Base-by-base conservation (phyloP, 2,797 vertebrate species). In the Sitta carolinensis region DNA sequence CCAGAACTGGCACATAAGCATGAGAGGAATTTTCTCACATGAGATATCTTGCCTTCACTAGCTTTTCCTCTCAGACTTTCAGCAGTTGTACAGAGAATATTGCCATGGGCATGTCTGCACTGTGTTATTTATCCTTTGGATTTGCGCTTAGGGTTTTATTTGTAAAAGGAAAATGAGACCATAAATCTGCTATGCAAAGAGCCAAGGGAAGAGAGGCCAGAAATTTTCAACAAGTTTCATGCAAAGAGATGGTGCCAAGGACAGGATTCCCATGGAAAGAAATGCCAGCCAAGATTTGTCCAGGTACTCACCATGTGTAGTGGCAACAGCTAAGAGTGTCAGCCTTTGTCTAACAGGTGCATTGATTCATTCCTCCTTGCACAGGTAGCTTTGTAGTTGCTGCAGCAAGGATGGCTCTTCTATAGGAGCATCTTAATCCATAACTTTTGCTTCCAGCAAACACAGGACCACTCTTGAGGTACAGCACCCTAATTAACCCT, bases 121-220 rank as follows among this genome's bases (percentile, higher is more conserved):
- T 77, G 40, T 1, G 20, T 89, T 95, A 93, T 89, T 95, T 92
- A 89, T 91, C 68, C 87, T 93, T 87, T 50, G 89, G 87, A 92
- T 95, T 93, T 92, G 89, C 51, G 40, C 81, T 93, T 78, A 25
- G 54, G 51, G n/a, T 83, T 95, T 96, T 95, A 83, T 95, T 94
- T 94, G 84, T 89, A 80, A 87, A 95, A 93, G 51, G 51, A 75
- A 92, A 95, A 88, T 73, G 50, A 82, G 81, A 77, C 64, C 51
- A 75, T 94, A 95, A 96, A 91, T 95, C 87, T 93, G 61, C 64
- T 67, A 72, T 70, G 50, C 54, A 87, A 93, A 83, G 75, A 94
- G 81, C 78, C 90, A 87, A 64, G 64, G 52, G 47, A 92, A 88
- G 64, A 93, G 67, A 95, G 25, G 61, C 89, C 17, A 94, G 70